Evolutionary conservation across 2,113 vertebrate genomes (phyloP).

Genomic region (Entelurus aequoreus): DNA sequence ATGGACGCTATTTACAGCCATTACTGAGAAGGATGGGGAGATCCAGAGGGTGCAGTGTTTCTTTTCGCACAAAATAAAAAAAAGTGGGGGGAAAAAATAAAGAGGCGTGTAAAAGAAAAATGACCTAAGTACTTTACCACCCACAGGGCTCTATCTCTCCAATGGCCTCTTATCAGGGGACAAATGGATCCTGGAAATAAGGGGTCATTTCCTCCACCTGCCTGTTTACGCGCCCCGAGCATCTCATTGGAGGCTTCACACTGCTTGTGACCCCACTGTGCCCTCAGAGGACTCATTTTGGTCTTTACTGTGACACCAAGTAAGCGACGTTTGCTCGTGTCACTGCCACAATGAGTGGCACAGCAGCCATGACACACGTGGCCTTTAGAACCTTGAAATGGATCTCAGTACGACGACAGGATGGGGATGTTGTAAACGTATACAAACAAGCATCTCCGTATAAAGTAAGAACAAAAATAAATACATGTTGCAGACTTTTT

Average conservation of each 20-base stretch:
- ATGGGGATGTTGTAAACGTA: no score
- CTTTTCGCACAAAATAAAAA: slow-evolving; percentile 11
- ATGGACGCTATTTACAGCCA: slow-evolving; percentile 32
- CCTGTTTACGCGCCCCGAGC: slow-evolving; percentile 58
- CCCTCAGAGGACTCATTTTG: slow-evolving; percentile 35
- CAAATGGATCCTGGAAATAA: slow-evolving; percentile 67
- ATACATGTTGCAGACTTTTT: no score
- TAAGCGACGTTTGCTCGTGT: slow-evolving; percentile 11
- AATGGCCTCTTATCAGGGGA: slow-evolving; percentile 46
- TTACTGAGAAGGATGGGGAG: slow-evolving; percentile 34
- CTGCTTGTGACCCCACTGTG: slow-evolving; percentile 43
- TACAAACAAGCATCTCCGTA: no score
- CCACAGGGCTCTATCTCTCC: slow-evolving; percentile 49
- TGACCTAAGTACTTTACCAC: slow-evolving; percentile 49
- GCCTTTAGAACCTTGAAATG: no score
- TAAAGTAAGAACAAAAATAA: no score
- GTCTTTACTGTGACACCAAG: slow-evolving; percentile 22
- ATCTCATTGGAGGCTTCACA: slow-evolving; percentile 32
- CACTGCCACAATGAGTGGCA: not conserved
- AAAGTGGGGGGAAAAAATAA: slow-evolving; percentile 13
- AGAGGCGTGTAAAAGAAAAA: slow-evolving; percentile 12
- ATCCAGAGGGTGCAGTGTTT: slow-evolving; percentile 15
- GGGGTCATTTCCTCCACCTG: slow-evolving; percentile 64
- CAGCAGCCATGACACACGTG: no score
- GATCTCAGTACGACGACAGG: no score